Percentiles rank a stretch among this genome's conserved stretches.
Evolutionary conservation across 2,113 vertebrate species (phyloP).

Genomic region (Oncorhynchus tshawytscha): DNA sequence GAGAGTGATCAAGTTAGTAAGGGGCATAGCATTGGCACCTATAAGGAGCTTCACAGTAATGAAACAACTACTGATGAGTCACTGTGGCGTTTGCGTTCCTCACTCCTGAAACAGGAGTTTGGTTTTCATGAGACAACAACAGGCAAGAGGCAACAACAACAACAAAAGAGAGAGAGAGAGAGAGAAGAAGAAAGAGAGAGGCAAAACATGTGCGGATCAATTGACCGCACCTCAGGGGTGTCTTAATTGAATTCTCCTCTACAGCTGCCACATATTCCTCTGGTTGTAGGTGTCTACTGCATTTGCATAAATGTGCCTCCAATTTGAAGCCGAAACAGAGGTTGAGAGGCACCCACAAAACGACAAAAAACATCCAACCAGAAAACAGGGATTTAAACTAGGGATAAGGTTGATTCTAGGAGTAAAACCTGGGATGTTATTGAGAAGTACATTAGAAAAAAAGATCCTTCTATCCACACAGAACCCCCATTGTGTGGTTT

Average conservation of each 20-base stretch:
- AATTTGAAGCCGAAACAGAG: constrained; percentile 43
- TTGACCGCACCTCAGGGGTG: constrained; percentile 54
- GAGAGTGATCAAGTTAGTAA: constrained; percentile 55
- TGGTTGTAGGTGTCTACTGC: constrained; percentile 51
- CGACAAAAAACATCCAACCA: constrained; percentile 37
- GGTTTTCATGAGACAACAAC: constrained; percentile 58
- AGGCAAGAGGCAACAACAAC: background rate
- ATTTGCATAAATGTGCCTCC: constrained; percentile 52
- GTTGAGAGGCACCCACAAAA: constrained; percentile 41
- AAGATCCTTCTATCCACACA: constrained; percentile 12
- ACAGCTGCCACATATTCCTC: constrained; percentile 48
- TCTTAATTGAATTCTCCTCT: constrained; percentile 56
- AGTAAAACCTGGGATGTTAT: constrained; percentile 24
- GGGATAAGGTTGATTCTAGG: constrained; percentile 48
- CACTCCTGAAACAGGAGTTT: constrained; percentile 66
- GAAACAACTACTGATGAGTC: constrained; percentile 76
- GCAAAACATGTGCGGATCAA: constrained; percentile 43
- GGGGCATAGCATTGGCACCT: constrained; percentile 62
- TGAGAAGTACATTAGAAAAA: constrained; percentile 23
- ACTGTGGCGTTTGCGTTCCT: constrained; percentile 65
- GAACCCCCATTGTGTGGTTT: constrained; percentile 16
- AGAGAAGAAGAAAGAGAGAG: background rate
- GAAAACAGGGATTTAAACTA: constrained; percentile 46
- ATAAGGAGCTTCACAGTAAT: constrained; percentile 65
- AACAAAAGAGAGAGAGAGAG: background rate